Evolutionary conservation across 2,113 vertebrate species (phyloP), one percentile per base, ranked within the genome.

Genomic region (Candoia aspera): DNA sequence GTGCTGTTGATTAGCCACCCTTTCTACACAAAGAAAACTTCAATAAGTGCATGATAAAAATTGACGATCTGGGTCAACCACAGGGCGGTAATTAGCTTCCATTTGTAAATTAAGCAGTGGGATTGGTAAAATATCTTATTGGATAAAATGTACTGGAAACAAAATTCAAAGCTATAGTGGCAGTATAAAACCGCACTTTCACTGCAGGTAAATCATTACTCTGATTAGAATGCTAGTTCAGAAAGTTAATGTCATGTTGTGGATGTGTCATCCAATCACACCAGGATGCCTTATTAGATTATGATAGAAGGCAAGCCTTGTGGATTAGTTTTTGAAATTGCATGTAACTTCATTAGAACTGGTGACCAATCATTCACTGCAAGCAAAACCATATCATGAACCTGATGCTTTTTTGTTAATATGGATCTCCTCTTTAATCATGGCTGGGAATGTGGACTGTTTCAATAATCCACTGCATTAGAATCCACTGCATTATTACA

Each of bases 341-440:
- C 59, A 87, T 90, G 55, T 6, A 92, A 91, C 58, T 83, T 91
- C 94, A 95, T 26, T 90, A 37, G 26, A 95, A 95, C 49, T 89
- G 73, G 59, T 0, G 0, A 95, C 42, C 60, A 91, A 90, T 95
- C 93, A 91, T 90, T 94, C 64, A 79, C 3, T 85, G 15, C 79
- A 91, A 54, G 1, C 42, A 54, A 93, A 96, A 96, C 49, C 13
- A 2, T 46, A 13, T 0, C 19, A 21, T 49, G 2, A 91, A 94
- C 87, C 46, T 87, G n/a, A 89, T 91, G 55, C 0, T 73, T 92
- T 90, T 90, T 23, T 12, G 12, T 92, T 73, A 62, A 89, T 93
- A 73, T 0, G 1, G n/a, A 29, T 68, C 42, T 92, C n/a, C 46
- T 84, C 90, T 92, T 23, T 60, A 37, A 91, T 49, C 86, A n/a